Conservation (phyloP, 1,140 invertebrate species). For the Hylyphantes graminicola region DNA sequence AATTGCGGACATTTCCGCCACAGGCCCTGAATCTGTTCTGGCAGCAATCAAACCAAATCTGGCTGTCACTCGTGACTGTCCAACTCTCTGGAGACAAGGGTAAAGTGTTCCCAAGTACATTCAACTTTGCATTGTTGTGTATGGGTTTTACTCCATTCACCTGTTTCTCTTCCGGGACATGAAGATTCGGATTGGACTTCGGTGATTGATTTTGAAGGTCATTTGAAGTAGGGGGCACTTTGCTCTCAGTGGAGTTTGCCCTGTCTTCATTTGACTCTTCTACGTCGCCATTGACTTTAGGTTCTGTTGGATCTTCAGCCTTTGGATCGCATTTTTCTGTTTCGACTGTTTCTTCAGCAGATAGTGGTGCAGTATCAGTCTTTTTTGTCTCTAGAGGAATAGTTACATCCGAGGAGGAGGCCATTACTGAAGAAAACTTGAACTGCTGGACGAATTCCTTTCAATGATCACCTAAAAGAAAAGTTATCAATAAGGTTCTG, state of each 20-base stretch:
- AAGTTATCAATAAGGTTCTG: neutral
- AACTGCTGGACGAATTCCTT: neutral
- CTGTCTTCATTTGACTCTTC: conserved; percentile 3
- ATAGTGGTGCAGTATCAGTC: neutral
- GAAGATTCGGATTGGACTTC: conserved; percentile 4
- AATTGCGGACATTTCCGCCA: conserved; percentile 44
- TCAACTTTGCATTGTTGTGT: conserved; percentile 15
- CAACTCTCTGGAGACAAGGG: conserved; percentile 37
- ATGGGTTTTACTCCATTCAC: conserved; percentile 33
- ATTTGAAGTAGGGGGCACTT: too few relatives aligned
- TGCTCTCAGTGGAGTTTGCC: neutral
- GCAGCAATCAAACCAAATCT: conserved; percentile 46
- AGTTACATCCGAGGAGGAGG: conserved; percentile 22
- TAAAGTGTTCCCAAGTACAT: conserved; percentile 26
- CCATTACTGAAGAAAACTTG: conserved; percentile 38
- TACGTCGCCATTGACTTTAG: neutral
- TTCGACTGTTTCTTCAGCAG: conserved; percentile 18
- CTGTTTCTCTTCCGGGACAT: conserved; percentile 18
- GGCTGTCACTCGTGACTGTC: conserved; percentile 53
- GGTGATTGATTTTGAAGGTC: conserved; percentile 1
- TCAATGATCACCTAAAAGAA: neutral
- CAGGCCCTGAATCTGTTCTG: conserved; percentile 47
- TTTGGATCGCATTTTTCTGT: neutral
- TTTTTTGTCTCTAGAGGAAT: conserved; percentile 11
- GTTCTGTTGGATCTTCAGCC: neutral